Conservation (phyloP, 2,888 invertebrate genomes). For the Brachypalpus laphriformis region DNA sequence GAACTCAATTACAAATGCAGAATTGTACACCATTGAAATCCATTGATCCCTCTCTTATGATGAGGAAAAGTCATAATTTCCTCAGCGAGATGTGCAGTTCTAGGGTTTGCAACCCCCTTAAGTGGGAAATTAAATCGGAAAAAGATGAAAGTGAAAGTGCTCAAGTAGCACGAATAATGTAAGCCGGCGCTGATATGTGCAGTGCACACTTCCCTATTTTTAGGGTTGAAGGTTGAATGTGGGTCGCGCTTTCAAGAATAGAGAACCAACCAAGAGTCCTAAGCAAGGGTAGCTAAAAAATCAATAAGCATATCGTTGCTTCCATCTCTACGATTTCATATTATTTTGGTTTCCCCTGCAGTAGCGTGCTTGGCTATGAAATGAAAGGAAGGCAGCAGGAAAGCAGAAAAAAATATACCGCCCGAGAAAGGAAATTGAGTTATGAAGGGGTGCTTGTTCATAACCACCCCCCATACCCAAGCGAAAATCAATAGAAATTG, state of each 20-base stretch:
- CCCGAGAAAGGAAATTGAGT: constrained; percentile 54
- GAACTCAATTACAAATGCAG: constrained; percentile 64
- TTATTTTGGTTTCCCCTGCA: constrained; percentile 43
- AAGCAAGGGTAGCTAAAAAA: constrained; percentile 20
- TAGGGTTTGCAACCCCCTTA: constrained; percentile 46
- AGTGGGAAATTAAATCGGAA: constrained; percentile 49
- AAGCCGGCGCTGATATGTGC: constrained; percentile 17
- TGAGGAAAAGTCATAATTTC: constrained; percentile 56
- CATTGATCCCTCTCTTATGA: constrained; percentile 44
- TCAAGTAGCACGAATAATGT: constrained; percentile 36
- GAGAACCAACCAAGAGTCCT: not conserved
- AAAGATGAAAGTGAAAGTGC: constrained; percentile 66
- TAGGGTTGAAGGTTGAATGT: constrained; percentile 63
- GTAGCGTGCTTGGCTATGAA: constrained; percentile 33
- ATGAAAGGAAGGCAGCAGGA: constrained; percentile 16
- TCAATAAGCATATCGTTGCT: constrained; percentile 62
- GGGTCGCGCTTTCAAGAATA: constrained; percentile 36
- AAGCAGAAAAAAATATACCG: not conserved
- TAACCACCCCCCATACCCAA: not conserved
- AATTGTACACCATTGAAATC: not conserved
- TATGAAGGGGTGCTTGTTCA: constrained; percentile 50
- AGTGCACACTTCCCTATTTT: constrained; percentile 37
- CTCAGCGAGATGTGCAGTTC: not conserved
- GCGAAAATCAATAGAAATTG: constrained; percentile 59
- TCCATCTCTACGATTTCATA: constrained; percentile 35